Conservation (phyloP, 2,888 invertebrate genomes). For the Lumbricus terrestris region DNA sequence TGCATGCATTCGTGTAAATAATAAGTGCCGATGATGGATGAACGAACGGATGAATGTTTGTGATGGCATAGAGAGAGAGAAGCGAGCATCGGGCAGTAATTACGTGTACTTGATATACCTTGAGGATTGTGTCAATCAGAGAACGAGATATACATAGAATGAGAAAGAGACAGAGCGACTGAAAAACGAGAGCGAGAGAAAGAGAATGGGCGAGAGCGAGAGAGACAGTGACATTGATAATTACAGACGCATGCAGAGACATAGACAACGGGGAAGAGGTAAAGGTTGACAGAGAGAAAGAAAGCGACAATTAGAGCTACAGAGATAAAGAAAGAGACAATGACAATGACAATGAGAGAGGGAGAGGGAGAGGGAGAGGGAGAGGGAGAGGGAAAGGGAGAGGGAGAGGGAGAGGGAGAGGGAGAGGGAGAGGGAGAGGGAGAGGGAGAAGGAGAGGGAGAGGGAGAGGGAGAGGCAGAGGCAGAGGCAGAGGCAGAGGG, state of each 20-base stretch:
- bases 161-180: background rate
- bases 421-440: background rate
- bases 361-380: background rate
- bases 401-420: background rate
- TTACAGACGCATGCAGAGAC: too few relatives aligned
- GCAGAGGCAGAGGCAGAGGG: too few relatives aligned
- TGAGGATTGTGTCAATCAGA: background rate
- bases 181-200: too few relatives aligned
- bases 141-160: background rate
- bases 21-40: too few relatives aligned
- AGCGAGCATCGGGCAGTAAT: too few relatives aligned
- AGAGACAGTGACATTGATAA: too few relatives aligned
- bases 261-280: background rate
- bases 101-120: too few relatives aligned
- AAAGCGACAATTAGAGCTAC: background rate
- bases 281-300: background rate
- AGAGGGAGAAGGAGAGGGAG: background rate
- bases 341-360: background rate
- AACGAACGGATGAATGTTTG: too few relatives aligned
- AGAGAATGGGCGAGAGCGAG: too few relatives aligned
- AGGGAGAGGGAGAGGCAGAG: background rate
- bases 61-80: too few relatives aligned
- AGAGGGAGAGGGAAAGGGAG: background rate
- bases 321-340: background rate
- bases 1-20: too few relatives aligned